Percentiles rank a stretch among this genome's conserved stretches.
Conservation (phyloP, 2,888 invertebrate genomes). For the Lycia hirtaria region DNA sequence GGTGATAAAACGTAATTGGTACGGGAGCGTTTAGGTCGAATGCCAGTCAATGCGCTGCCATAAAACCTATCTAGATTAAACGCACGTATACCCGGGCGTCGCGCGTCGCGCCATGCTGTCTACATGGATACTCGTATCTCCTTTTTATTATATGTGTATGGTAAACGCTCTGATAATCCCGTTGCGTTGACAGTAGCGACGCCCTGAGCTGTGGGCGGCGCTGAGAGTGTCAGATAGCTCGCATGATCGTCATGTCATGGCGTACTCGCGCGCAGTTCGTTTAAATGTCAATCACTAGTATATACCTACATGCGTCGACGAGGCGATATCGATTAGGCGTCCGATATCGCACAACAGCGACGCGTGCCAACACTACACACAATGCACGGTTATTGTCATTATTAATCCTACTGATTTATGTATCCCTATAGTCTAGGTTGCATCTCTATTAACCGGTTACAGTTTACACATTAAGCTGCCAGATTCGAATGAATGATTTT, state of each 20-base stretch:
- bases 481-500: conserved; percentile 28
- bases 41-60: conserved; percentile 54
- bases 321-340: conserved; percentile 51
- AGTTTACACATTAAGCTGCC: conserved; percentile 29
- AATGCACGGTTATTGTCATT: conserved; percentile 47
- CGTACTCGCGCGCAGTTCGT: conserved; percentile 37
- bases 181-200: conserved; percentile 16
- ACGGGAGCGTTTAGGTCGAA: conserved; percentile 51
- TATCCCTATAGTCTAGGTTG: conserved; percentile 37
- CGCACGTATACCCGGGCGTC: conserved; percentile 47
- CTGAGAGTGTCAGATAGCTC: conserved; percentile 16
- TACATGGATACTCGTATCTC: conserved; percentile 69
- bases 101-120: conserved; percentile 63
- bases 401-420: conserved; percentile 59
- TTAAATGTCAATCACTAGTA: conserved; percentile 48
- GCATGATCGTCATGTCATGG: conserved; percentile 38
- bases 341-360: conserved; percentile 46
- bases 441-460: conserved; percentile 31
- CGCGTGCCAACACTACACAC: conserved; percentile 46
- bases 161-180: conserved; percentile 51
- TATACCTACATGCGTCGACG: conserved; percentile 40
- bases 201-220: conserved; percentile 2
- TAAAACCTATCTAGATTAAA: conserved; percentile 55
- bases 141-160: conserved; percentile 49
- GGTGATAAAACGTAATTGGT: conserved; percentile 54